phyloP scores from a whole-genome alignment of 1,140 invertebrate species.

The Danaus plexippus region DNA sequence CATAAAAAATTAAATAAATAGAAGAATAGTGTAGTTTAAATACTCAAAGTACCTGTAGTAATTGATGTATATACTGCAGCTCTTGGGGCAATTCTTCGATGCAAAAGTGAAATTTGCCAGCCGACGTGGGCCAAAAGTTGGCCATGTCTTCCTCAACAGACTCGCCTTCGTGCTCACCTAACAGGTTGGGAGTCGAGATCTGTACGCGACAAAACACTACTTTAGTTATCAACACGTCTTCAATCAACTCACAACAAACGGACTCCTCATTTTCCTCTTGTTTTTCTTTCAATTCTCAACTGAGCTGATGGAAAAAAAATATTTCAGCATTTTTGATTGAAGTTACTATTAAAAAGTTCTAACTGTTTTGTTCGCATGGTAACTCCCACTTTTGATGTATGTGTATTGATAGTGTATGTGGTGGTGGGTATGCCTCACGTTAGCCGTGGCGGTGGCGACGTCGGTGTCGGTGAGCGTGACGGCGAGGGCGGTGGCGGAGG shows the following conservation, averaged over 20 bases:
- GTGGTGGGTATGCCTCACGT: slow-evolving; percentile 37
- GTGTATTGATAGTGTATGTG: background rate
- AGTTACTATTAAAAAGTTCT: too few species aligned
- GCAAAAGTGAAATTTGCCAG: slow-evolving; percentile 92
- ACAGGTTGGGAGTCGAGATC: slow-evolving; percentile 77
- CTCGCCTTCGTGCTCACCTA: slow-evolving; percentile 81
- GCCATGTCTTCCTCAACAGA: slow-evolving; percentile 80
- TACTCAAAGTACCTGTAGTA: slow-evolving; percentile 80
- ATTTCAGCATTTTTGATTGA: too few species aligned
- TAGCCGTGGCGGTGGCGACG: slow-evolving; percentile 77
- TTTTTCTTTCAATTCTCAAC: too few species aligned
- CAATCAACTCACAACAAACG: background rate
- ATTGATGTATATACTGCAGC: slow-evolving; percentile 91
- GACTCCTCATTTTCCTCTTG: too few species aligned
- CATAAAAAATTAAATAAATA: slow-evolving; percentile 5
- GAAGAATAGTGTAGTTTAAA: background rate
- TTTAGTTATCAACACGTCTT: background rate
- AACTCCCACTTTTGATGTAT: too few species aligned
- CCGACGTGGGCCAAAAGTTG: slow-evolving; percentile 92
- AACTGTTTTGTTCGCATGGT: too few species aligned
- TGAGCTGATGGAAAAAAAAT: too few species aligned
- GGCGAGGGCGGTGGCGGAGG: slow-evolving; percentile 86
- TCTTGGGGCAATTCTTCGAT: slow-evolving; percentile 94
- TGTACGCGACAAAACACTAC: slow-evolving; percentile 24
- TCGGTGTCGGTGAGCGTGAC: slow-evolving; percentile 92